Percentiles rank a stretch among this genome's conserved stretches.
Evolutionary conservation across 2,888 invertebrate species (phyloP).

Genomic region (Acronicta alni): DNA sequence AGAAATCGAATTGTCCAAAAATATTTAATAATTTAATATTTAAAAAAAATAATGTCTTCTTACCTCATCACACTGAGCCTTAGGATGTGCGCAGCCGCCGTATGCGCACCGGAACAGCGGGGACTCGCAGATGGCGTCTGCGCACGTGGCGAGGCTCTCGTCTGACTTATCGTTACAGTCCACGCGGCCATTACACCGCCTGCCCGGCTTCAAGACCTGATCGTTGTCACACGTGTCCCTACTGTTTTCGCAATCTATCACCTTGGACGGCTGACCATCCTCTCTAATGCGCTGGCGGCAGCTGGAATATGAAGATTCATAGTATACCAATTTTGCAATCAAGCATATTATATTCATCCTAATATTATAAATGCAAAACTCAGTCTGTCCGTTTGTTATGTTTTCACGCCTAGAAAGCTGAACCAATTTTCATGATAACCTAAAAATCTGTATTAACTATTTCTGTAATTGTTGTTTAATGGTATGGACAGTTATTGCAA

Average conservation of each 20-base stretch:
- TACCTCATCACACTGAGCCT: not conserved
- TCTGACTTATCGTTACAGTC: not conserved
- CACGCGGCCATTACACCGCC: slow-evolving; percentile 4
- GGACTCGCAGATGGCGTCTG: slow-evolving; percentile 1
- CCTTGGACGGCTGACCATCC: not conserved
- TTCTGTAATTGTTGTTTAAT: too few relatives aligned
- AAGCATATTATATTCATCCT: too few relatives aligned
- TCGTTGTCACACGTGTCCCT: slow-evolving; percentile 4
- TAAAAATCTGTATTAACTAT: too few relatives aligned
- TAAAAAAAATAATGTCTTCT: not conserved
- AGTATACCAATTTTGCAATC: too few relatives aligned
- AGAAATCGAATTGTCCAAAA: too few relatives aligned
- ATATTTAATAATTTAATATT: too few relatives aligned
- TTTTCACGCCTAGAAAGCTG: too few relatives aligned
- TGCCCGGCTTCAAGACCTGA: not conserved
- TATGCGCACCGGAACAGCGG: slow-evolving; percentile 3
- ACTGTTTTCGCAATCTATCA: slow-evolving; percentile 3
- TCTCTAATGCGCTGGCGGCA: slow-evolving; percentile 2
- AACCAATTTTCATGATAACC: too few relatives aligned
- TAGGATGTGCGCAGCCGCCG: too few relatives aligned
- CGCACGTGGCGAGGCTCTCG: slow-evolving; percentile 3
- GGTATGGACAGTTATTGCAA: too few relatives aligned
- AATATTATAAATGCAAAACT: too few relatives aligned
- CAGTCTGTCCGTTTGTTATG: too few relatives aligned
- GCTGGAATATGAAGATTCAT: not conserved